Evolutionary conservation across 2,888 invertebrate species (phyloP).

Genomic region (Atherix ibis): DNA sequence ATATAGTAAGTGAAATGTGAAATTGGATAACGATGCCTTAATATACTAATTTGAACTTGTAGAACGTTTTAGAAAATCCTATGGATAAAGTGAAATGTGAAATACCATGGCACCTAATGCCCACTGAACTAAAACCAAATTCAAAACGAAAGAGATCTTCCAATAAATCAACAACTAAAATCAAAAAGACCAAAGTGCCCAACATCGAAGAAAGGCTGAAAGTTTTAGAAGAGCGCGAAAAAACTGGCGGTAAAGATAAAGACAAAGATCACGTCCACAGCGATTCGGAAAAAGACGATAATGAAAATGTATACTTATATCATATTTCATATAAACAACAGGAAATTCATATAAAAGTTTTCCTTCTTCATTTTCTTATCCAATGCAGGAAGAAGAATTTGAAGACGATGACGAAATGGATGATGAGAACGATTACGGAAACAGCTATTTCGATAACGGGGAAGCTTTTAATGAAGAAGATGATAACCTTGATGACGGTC

Average conservation of each 20-base stretch:
- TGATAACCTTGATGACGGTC: conserved; percentile 71
- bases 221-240: conserved; percentile 50
- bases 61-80: conserved; percentile 21
- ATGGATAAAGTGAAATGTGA: conserved; percentile 23
- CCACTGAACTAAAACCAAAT: conserved; percentile 43
- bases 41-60: background rate
- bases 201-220: conserved; percentile 37
- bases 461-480: conserved; percentile 78
- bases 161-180: background rate
- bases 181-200: conserved; percentile 16
- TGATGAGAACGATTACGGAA: conserved; percentile 75
- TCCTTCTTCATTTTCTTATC: background rate
- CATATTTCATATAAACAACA: background rate
- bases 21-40: background rate
- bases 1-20: conserved; percentile 16
- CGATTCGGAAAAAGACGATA: conserved; percentile 34
- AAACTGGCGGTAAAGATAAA: conserved; percentile 35
- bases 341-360: background rate
- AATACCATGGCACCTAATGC: conserved; percentile 42
- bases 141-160: conserved; percentile 27
- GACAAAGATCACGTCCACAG: conserved; percentile 47
- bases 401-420: conserved; percentile 64
- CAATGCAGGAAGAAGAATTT: conserved; percentile 13
- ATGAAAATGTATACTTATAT: conserved; percentile 15
- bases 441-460: conserved; percentile 78